Evolutionary conservation across 1,140 invertebrate genomes (phyloP).

Genomic region (Chrysomallon squamiferum): DNA sequence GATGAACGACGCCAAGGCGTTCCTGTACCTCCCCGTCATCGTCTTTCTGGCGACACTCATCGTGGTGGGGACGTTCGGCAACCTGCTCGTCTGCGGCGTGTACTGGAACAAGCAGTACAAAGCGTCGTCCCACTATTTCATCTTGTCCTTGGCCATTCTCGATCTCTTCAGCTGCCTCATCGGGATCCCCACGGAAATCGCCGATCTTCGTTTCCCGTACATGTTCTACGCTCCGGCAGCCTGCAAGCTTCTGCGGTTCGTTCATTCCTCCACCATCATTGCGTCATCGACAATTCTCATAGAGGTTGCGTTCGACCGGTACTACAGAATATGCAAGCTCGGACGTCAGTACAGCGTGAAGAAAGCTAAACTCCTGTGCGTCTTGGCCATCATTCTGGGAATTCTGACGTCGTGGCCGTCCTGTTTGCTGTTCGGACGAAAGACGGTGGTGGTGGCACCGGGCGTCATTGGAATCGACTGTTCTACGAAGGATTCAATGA

Average conservation of each 20-base stretch:
- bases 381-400: constrained; percentile 46
- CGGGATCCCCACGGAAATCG: constrained; percentile 56
- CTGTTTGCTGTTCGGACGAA: constrained; percentile 47
- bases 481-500: constrained; percentile 51
- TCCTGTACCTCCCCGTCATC: constrained; percentile 53
- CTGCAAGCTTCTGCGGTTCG: constrained; percentile 53
- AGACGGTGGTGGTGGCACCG: constrained; percentile 32
- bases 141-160: constrained; percentile 49
- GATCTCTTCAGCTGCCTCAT: constrained; percentile 56
- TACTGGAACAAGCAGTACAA: constrained; percentile 47
- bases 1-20: constrained; percentile 47
- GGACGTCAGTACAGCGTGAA: constrained; percentile 43
- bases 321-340: constrained; percentile 51
- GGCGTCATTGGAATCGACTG: constrained; percentile 47
- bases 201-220: constrained; percentile 53
- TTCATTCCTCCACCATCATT: constrained; percentile 52
- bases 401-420: constrained; percentile 50
- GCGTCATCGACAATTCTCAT: constrained; percentile 53
- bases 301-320: constrained; percentile 55
- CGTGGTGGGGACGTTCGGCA: constrained; percentile 49
- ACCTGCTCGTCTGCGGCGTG: constrained; percentile 50
- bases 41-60: constrained; percentile 48
- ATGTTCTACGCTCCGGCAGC: constrained; percentile 52
- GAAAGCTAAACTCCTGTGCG: constrained; percentile 42
- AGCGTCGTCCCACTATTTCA: constrained; percentile 55